phyloP scores from a whole-genome alignment of 2,888 invertebrate species.

The Petrophora chlorosata region DNA sequence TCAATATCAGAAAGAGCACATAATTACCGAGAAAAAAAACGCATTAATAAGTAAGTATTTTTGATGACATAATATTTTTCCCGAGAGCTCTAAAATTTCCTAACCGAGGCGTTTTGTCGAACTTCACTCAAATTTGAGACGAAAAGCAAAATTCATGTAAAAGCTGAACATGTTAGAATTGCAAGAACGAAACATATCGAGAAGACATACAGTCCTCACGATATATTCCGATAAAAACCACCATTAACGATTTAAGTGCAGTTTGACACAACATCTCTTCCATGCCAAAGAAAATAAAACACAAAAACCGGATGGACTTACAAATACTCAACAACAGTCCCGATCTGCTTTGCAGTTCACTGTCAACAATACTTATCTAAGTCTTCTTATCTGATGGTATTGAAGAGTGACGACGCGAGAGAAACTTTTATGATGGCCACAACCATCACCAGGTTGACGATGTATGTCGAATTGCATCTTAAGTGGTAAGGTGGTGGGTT shows the following conservation, averaged over 20 bases:
- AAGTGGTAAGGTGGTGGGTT: slow-evolving; percentile 82
- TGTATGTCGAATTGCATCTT: slow-evolving; percentile 84
- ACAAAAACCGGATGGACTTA: slow-evolving; percentile 72
- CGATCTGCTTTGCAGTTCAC: slow-evolving; percentile 81
- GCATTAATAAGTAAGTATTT: neutral
- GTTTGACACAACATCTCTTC: slow-evolving; percentile 80
- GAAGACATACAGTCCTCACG: slow-evolving; percentile 38
- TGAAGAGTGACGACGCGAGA: slow-evolving; percentile 79
- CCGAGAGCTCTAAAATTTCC: neutral
- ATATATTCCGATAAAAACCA: slow-evolving; percentile 63
- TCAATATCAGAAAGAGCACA: slow-evolving; percentile 4
- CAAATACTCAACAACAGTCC: slow-evolving; percentile 80
- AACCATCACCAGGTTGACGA: slow-evolving; percentile 81
- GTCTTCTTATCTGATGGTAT: slow-evolving; percentile 80
- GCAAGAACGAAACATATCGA: slow-evolving; percentile 53
- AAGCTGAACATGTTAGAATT: slow-evolving; percentile 59
- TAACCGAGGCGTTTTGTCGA: slow-evolving; percentile 73
- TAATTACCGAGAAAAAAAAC: neutral
- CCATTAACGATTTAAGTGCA: slow-evolving; percentile 82
- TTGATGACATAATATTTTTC: slow-evolving; percentile 3
- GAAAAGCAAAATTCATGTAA: slow-evolving; percentile 65
- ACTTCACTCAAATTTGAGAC: slow-evolving; percentile 73
- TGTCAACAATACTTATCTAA: slow-evolving; percentile 78
- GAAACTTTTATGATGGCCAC: slow-evolving; percentile 81
- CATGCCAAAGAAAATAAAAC: slow-evolving; percentile 49